phyloP scores from a whole-genome alignment of 2,888 invertebrate species.

The Xestia sexstrigata region DNA sequence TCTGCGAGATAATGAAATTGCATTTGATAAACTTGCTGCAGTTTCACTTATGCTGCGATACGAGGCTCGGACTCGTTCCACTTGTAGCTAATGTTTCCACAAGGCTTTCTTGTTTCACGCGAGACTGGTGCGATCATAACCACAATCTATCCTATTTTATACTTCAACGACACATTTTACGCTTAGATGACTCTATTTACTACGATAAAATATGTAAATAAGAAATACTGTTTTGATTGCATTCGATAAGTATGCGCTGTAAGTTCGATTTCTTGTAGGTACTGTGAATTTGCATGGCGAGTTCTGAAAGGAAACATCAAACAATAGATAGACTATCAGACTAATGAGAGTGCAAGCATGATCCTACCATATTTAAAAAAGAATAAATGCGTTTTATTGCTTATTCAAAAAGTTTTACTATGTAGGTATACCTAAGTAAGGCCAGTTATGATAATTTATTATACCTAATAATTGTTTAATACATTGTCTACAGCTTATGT shows the following conservation, averaged over 20 bases:
- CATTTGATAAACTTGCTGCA: slow-evolving; percentile 84
- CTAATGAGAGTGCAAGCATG: background rate
- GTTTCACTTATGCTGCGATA: slow-evolving; percentile 86
- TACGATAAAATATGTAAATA: slow-evolving; percentile 56
- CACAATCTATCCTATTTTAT: slow-evolving; percentile 70
- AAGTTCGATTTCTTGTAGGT: slow-evolving; percentile 27
- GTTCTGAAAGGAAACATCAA: background rate
- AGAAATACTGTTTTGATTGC: slow-evolving; percentile 62
- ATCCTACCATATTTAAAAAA: background rate
- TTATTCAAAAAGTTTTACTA: background rate
- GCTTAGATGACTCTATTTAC: slow-evolving; percentile 68
- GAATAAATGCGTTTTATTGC: background rate
- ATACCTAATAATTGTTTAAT: background rate
- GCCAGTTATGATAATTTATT: background rate
- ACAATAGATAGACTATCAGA: background rate
- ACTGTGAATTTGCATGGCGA: slow-evolving; percentile 21
- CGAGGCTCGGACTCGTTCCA: slow-evolving; percentile 81
- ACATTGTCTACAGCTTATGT: background rate
- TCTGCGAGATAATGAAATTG: slow-evolving; percentile 85
- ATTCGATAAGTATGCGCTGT: slow-evolving; percentile 40
- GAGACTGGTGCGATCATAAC: slow-evolving; percentile 70
- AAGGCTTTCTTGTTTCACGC: slow-evolving; percentile 85
- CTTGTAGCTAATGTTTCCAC: slow-evolving; percentile 79
- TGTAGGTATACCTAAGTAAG: background rate
- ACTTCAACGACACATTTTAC: slow-evolving; percentile 69